Evolutionary conservation across 1,140 invertebrate species (phyloP).

Genomic region (Bombus pyrosoma): DNA sequence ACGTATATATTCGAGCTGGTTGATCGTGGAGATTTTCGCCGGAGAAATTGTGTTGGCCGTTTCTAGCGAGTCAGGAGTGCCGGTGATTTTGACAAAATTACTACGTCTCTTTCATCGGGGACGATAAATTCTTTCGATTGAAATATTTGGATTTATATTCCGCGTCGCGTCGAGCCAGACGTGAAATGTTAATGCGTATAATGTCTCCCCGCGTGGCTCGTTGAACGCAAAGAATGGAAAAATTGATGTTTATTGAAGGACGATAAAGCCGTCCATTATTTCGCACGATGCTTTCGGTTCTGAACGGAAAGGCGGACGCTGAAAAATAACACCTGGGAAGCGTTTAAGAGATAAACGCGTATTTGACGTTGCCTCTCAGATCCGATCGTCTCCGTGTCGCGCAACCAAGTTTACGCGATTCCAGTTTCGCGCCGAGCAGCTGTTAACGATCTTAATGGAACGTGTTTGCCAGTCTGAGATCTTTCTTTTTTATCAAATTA

Average conservation of each 20-base stretch:
- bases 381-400: background rate
- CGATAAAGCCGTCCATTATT: constrained; percentile 8
- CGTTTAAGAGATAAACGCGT: constrained; percentile 5
- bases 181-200: constrained; percentile 12
- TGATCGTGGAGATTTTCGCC: constrained; percentile 13
- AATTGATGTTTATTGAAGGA: constrained; percentile 24
- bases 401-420: background rate
- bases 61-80: background rate
- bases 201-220: background rate
- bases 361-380: background rate
- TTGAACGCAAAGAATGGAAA: background rate
- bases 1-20: background rate
- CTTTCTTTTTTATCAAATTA: background rate
- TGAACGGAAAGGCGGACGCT: background rate
- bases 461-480: background rate
- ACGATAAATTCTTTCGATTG: background rate
- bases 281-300: background rate
- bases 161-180: background rate
- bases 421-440: background rate
- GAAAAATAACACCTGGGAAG: background rate
- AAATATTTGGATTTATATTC: constrained; percentile 3
- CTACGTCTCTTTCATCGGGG: background rate
- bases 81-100: background rate
- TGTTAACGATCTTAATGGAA: background rate
- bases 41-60: background rate